phyloP scores from a whole-genome alignment of 1,140 invertebrate species.

The Ladona fulva region DNA sequence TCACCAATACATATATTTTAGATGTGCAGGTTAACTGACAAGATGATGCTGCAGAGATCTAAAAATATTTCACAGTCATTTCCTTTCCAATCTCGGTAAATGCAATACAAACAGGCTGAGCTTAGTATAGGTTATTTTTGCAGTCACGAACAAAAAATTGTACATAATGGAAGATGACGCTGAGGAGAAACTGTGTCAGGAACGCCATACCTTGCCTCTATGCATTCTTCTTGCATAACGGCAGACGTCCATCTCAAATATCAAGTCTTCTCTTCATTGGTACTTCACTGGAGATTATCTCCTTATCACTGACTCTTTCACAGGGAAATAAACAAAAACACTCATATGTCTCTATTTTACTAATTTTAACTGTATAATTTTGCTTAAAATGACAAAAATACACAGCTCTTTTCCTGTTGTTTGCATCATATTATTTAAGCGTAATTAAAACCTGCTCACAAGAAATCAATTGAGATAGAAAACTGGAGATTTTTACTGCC shows the following conservation, averaged over 20 bases:
- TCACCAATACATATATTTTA: background rate
- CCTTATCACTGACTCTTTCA: too few species aligned
- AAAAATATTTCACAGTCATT: background rate
- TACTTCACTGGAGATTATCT: too few species aligned
- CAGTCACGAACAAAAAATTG: too few species aligned
- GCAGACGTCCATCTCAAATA: too few species aligned
- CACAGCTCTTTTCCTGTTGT: background rate
- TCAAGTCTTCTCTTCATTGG: too few species aligned
- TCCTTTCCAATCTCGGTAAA: background rate
- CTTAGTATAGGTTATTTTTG: too few species aligned
- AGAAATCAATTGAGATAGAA: background rate
- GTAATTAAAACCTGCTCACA: background rate
- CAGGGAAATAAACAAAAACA: too few species aligned
- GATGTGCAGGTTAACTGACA: background rate
- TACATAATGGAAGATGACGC: too few species aligned
- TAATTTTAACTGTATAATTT: background rate
- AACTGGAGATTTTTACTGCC: background rate
- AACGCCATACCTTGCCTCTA: too few species aligned
- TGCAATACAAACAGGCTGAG: background rate
- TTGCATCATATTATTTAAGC: slow-evolving; percentile 1
- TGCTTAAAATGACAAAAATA: background rate
- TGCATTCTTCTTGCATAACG: too few species aligned
- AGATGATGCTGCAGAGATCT: background rate
- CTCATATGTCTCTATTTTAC: too few species aligned
- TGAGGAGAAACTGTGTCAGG: too few species aligned